Evolutionary conservation across 2,888 invertebrate species (phyloP).

Genomic region (Limnephilus rhombicus): DNA sequence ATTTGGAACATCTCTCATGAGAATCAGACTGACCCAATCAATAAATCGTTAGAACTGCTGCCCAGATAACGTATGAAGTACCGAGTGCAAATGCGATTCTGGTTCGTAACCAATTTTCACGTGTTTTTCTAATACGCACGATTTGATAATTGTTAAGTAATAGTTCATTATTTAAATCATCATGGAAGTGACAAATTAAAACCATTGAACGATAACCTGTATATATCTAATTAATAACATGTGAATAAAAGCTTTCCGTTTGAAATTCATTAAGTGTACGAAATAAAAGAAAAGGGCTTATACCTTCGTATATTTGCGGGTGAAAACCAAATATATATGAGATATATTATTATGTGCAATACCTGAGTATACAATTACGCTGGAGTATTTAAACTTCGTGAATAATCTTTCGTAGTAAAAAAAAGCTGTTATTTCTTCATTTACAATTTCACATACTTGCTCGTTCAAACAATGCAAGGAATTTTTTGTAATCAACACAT

Average conservation of each 20-base stretch:
- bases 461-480: conserved; percentile 39
- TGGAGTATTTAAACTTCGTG: background rate
- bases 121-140: too few species aligned
- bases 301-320: too few species aligned
- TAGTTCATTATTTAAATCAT: too few species aligned
- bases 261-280: background rate
- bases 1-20: background rate
- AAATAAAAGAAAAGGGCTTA: background rate
- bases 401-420: background rate
- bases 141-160: too few species aligned
- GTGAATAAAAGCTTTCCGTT: background rate
- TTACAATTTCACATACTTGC: conserved; percentile 37
- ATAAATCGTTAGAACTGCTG: background rate
- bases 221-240: background rate
- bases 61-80: too few species aligned
- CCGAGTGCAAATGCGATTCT: too few species aligned
- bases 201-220: background rate
- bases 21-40: background rate
- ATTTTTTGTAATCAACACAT: conserved; percentile 45
- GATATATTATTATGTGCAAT: background rate
- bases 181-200: background rate
- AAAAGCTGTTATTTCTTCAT: conserved; percentile 25
- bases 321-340: background rate
- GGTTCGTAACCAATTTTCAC: too few species aligned
- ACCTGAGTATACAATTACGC: background rate